Percentiles rank a stretch among this genome's conserved stretches.
These are phyloP conservation scores for Chaenodraco wilsoni DNA, from an alignment of 2,797 vertebrate genomes.

Conservation along the genomic window DNA sequence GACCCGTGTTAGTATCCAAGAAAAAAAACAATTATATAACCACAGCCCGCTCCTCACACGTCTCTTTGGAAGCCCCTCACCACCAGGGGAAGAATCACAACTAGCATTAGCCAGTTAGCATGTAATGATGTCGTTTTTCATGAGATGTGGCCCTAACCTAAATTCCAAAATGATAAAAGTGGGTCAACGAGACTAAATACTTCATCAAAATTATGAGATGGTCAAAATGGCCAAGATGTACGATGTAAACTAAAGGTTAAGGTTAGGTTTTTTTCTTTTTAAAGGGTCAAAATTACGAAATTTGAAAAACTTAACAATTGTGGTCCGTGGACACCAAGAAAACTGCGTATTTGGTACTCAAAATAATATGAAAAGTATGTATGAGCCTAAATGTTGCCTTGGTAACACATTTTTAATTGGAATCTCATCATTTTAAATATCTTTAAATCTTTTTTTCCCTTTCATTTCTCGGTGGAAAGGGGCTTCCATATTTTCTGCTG, in stretches of 20 bases:
- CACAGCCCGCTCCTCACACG: slow-evolving; percentile 27
- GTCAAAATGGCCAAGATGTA: too few relatives aligned
- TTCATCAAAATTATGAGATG: background rate
- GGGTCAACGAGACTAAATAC: background rate
- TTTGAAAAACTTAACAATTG: too few relatives aligned
- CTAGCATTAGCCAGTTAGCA: too few relatives aligned
- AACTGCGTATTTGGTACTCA: too few relatives aligned
- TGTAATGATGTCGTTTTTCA: background rate
- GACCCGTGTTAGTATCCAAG: slow-evolving; percentile 97
- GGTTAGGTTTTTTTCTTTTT: too few relatives aligned
- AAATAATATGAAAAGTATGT: too few relatives aligned
- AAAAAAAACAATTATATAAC: slow-evolving; percentile 66
- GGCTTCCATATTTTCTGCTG: slow-evolving; percentile 32
- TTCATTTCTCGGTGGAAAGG: slow-evolving; percentile 4
- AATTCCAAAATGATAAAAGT: background rate
- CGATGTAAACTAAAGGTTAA: too few relatives aligned
- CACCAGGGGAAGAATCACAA: background rate
- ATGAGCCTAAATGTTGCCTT: too few relatives aligned
- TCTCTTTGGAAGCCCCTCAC: slow-evolving; percentile 22
- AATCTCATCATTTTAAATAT: background rate
- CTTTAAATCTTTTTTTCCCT: background rate
- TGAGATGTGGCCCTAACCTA: background rate
- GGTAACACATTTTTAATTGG: background rate
- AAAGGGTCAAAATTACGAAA: too few relatives aligned
- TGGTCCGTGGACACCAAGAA: too few relatives aligned